A percentile compares a stretch with the other conserved stretches of the same genome.
phyloP scores from a whole-genome alignment of 2,113 vertebrate species.

The Dipodomys spectabilis region DNA sequence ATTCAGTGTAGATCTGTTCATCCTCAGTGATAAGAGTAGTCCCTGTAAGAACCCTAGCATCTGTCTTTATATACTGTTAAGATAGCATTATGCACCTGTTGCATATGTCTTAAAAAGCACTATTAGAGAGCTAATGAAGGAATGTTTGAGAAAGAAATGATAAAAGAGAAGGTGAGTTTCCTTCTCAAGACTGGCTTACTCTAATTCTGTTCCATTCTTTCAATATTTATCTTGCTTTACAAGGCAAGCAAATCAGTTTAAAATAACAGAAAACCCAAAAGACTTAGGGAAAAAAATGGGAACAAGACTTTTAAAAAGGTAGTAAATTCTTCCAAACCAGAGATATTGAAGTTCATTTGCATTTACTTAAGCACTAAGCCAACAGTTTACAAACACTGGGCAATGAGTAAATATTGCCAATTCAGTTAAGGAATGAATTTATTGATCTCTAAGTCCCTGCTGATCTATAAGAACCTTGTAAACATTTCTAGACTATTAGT shows the following conservation, averaged over 20 bases:
- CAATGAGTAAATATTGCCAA: background rate
- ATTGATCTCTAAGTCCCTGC: background rate
- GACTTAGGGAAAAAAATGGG: background rate
- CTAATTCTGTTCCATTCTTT: background rate
- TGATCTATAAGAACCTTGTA: background rate
- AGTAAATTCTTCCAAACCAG: background rate
- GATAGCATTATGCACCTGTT: background rate
- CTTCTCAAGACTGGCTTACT: background rate
- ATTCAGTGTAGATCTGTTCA: background rate
- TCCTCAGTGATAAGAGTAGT: background rate
- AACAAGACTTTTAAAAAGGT: background rate
- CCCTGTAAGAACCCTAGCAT: background rate
- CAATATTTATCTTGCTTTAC: background rate
- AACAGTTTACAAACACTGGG: background rate
- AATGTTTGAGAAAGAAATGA: background rate
- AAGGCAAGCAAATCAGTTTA: background rate
- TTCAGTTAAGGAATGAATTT: conserved; percentile 26
- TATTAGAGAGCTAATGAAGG: background rate
- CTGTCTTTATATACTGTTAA: background rate
- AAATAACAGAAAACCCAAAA: background rate
- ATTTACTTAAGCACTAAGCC: background rate
- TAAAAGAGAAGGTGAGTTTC: background rate
- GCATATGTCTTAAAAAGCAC: background rate
- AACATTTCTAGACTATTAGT: conserved; percentile 30
- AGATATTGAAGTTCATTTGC: background rate